phyloP scores from a whole-genome alignment of 2,888 invertebrate species.

The Hedya salicella region DNA sequence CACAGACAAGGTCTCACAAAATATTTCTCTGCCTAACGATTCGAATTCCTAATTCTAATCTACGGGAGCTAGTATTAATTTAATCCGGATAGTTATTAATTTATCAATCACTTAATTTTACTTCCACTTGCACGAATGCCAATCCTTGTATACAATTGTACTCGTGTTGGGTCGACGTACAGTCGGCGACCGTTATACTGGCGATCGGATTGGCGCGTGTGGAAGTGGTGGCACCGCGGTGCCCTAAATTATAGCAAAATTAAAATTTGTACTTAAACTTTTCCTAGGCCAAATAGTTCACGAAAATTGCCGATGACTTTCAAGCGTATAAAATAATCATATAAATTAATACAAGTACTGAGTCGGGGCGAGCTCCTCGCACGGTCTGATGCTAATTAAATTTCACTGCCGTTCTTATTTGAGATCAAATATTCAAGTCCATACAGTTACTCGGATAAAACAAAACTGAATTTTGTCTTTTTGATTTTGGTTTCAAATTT shows the following conservation, averaged over 20 bases:
- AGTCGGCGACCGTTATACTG: background rate
- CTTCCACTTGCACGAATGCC: slow-evolving; percentile 28
- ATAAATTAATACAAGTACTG: slow-evolving; percentile 7
- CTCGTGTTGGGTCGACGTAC: slow-evolving; percentile 4
- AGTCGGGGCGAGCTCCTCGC: slow-evolving; percentile 45
- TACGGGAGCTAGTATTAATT: slow-evolving; percentile 55
- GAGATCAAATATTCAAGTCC: slow-evolving; percentile 81
- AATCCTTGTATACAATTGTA: slow-evolving; percentile 28
- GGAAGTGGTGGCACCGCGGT: slow-evolving; percentile 33
- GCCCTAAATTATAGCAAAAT: slow-evolving; percentile 50
- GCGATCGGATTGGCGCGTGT: slow-evolving; percentile 11
- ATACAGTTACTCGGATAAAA: slow-evolving; percentile 67
- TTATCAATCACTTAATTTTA: slow-evolving; percentile 32
- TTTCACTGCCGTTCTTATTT: slow-evolving; percentile 67
- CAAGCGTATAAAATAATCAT: slow-evolving; percentile 10
- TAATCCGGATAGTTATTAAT: slow-evolving; percentile 49
- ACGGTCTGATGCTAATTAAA: slow-evolving; percentile 38
- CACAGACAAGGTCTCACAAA: slow-evolving; percentile 65
- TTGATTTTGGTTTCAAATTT: slow-evolving; percentile 82
- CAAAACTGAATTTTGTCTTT: slow-evolving; percentile 70
- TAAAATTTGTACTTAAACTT: slow-evolving; percentile 72
- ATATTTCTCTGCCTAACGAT: slow-evolving; percentile 71
- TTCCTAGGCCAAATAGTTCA: slow-evolving; percentile 64
- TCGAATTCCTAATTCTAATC: slow-evolving; percentile 59
- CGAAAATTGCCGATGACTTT: slow-evolving; percentile 44